phyloP scores from a whole-genome alignment of 2,888 invertebrate species.

The Xestia rhomboidea region DNA sequence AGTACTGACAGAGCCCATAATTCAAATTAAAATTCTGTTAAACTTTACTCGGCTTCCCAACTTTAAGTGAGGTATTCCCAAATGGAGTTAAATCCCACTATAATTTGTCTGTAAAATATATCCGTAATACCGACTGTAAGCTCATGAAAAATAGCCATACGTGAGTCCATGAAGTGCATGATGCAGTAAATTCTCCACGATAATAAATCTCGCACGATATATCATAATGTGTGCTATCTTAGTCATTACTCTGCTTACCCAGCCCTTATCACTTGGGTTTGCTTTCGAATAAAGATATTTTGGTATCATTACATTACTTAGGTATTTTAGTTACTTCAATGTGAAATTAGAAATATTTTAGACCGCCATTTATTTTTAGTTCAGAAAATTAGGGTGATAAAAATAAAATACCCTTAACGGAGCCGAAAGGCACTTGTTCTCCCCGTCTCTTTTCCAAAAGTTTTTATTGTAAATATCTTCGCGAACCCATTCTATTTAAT shows the following conservation, averaged over 20 bases:
- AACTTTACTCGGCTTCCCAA: slow-evolving; percentile 6
- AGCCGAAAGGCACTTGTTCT: too few relatives aligned
- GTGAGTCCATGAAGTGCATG: slow-evolving; percentile 54
- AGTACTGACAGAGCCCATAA: neutral
- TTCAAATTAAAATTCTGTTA: slow-evolving; percentile 19
- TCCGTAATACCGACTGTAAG: slow-evolving; percentile 52
- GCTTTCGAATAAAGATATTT: slow-evolving; percentile 18
- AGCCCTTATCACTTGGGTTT: slow-evolving; percentile 18
- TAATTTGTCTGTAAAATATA: slow-evolving; percentile 60
- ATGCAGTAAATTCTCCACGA: slow-evolving; percentile 59
- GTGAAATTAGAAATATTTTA: neutral
- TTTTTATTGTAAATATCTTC: too few relatives aligned
- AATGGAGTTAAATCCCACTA: slow-evolving; percentile 51
- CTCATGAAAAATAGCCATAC: slow-evolving; percentile 61
- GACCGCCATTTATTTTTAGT: neutral
- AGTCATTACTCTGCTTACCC: slow-evolving; percentile 38
- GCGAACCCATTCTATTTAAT: too few relatives aligned
- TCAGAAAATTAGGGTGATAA: neutral
- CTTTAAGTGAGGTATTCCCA: slow-evolving; percentile 25
- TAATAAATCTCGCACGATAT: slow-evolving; percentile 51
- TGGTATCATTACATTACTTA: neutral
- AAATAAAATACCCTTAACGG: too few relatives aligned
- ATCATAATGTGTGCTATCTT: slow-evolving; percentile 49
- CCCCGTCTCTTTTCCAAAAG: too few relatives aligned
- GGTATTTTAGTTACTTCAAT: neutral